phyloP scores from a whole-genome alignment of 2,888 invertebrate species.

The Caenorhabditis sp. region DNA sequence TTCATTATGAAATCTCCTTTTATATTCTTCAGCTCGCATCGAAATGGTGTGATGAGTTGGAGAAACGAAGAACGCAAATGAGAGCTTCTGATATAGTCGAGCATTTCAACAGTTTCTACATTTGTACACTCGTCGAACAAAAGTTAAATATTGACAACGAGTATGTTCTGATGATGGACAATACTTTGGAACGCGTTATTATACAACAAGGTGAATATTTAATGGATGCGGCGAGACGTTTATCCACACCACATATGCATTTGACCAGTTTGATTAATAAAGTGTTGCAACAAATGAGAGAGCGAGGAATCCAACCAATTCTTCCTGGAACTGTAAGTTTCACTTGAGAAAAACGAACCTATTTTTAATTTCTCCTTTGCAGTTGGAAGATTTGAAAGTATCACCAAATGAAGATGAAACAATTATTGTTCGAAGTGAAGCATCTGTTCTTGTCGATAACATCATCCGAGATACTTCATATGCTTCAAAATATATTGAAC shows the following conservation, averaged over 20 bases:
- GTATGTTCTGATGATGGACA: constrained; percentile 25
- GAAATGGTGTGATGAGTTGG: constrained; percentile 38
- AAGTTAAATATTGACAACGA: constrained; percentile 20
- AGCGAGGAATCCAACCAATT: constrained; percentile 24
- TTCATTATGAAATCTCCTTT: not conserved
- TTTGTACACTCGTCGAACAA: constrained; percentile 14
- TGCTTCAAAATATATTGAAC: constrained; percentile 11
- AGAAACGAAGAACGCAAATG: constrained; percentile 31
- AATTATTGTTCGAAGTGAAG: constrained; percentile 27
- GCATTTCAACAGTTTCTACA: constrained; percentile 26
- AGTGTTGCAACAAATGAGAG: constrained; percentile 34
- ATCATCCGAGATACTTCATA: constrained; percentile 32
- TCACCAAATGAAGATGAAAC: constrained; percentile 26
- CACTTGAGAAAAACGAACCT: too few species aligned
- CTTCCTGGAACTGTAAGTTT: constrained; percentile 27
- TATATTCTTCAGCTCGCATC: constrained; percentile 12
- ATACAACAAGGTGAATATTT: constrained; percentile 36
- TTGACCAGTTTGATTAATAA: constrained; percentile 42
- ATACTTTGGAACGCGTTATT: constrained; percentile 29
- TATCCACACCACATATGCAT: constrained; percentile 38
- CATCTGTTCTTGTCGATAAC: constrained; percentile 44
- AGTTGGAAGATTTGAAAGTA: constrained; percentile 19
- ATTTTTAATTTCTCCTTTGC: not conserved
- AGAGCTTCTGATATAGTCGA: constrained; percentile 36
- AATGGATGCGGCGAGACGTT: constrained; percentile 41